phyloP scores from a whole-genome alignment of 2,113 vertebrate species.

The Castor canadensis region DNA sequence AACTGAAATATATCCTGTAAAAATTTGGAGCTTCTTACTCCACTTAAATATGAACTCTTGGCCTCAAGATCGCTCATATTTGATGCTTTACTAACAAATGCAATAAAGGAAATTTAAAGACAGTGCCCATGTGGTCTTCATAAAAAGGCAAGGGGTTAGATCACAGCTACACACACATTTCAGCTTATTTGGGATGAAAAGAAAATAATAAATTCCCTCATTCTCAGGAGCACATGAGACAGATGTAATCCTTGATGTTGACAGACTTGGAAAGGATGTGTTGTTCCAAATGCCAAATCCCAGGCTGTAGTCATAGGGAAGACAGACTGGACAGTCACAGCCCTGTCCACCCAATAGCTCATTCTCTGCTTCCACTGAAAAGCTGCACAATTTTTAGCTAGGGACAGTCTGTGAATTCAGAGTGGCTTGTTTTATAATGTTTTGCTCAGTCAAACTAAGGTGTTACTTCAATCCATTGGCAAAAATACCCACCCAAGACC shows the following conservation, averaged over 20 bases:
- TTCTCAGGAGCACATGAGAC: neutral
- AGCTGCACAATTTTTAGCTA: neutral
- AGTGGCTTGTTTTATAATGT: fast-evolving
- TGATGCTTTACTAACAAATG: neutral
- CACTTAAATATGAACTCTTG: neutral
- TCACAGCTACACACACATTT: neutral
- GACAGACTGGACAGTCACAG: neutral
- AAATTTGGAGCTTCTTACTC: neutral
- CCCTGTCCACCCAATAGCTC: fast-evolving
- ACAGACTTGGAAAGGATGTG: neutral
- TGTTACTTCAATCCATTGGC: neutral
- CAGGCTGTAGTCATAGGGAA: neutral
- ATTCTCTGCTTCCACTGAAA: neutral
- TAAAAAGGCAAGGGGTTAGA: neutral
- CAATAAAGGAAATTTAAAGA: neutral
- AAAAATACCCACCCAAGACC: neutral
- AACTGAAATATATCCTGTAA: neutral
- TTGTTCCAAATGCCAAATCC: neutral
- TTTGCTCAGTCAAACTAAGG: neutral
- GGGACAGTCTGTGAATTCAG: neutral
- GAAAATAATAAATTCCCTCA: neutral
- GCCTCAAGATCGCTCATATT: neutral
- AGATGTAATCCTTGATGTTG: neutral
- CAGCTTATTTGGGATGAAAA: neutral
- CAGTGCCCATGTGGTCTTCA: neutral